These are phyloP conservation scores for Oryzias javanicus DNA, from an alignment of 2,113 vertebrate genomes.

Conservation along the genomic window DNA sequence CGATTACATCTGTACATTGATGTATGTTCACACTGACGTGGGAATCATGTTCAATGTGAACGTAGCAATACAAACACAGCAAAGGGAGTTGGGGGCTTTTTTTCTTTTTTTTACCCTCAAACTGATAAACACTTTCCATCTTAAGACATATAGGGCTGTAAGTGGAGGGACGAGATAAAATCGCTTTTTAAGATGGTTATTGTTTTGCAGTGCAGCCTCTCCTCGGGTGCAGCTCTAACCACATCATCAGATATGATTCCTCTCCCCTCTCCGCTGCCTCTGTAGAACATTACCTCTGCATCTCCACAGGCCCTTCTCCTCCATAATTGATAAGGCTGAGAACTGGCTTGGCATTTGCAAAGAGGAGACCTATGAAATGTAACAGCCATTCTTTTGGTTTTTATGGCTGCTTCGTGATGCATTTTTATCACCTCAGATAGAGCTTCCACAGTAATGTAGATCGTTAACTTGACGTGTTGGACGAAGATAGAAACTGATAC, in stretches of 20 bases:
- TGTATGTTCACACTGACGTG: no score
- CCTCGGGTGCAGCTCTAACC: slow-evolving; percentile 32
- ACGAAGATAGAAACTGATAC: slow-evolving; percentile 26
- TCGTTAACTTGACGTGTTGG: slow-evolving; percentile 46
- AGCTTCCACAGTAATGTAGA: slow-evolving; percentile 62
- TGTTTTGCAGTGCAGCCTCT: slow-evolving; percentile 41
- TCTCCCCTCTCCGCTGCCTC: slow-evolving; percentile 29
- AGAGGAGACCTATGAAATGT: slow-evolving; percentile 53
- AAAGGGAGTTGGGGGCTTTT: no score
- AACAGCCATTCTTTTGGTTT: slow-evolving; percentile 54
- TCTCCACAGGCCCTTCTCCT: slow-evolving; percentile 54
- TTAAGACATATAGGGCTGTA: slow-evolving; percentile 14
- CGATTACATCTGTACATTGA: no score
- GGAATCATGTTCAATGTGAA: no score
- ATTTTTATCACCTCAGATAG: slow-evolving; percentile 52
- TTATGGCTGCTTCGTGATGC: slow-evolving; percentile 48
- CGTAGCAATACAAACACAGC: no score
- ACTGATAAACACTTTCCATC: slow-evolving; percentile 2
- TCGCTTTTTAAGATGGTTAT: slow-evolving; percentile 33
- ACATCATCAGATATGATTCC: slow-evolving; percentile 50
- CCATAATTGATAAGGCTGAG: slow-evolving; percentile 70
- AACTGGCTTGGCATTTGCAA: slow-evolving; percentile 66
- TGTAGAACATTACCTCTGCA: slow-evolving; percentile 21
- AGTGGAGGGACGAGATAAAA: slow-evolving; percentile 21
- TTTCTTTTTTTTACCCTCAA: background rate